phyloP scores from a whole-genome alignment of 2,797 vertebrate genomes.

The Sebastes nivosus region DNA sequence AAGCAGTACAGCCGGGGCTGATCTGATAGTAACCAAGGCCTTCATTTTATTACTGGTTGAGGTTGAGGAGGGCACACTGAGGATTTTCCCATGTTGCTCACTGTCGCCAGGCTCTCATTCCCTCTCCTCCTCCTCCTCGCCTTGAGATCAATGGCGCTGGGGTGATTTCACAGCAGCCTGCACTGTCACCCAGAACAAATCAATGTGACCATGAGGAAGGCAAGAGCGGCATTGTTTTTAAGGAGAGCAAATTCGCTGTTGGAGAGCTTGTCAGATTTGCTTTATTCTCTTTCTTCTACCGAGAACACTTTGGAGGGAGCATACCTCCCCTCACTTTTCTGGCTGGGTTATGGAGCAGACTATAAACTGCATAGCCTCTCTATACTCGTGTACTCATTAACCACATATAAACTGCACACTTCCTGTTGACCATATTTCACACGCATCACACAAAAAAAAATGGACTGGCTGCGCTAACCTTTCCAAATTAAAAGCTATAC shows the following conservation, averaged over 20 bases:
- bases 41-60: conserved; percentile 74
- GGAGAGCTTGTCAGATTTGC: conserved; percentile 82
- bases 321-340: conserved; percentile 55
- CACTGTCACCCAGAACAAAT: conserved; percentile 84
- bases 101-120: conserved; percentile 73
- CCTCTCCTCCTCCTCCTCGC: conserved; percentile 68
- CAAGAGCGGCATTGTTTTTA: conserved; percentile 82
- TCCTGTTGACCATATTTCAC: conserved; percentile 46
- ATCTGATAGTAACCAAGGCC: conserved; percentile 72
- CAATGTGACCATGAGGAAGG: conserved; percentile 84
- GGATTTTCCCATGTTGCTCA: conserved; percentile 78
- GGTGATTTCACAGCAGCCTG: conserved; percentile 80
- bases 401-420: conserved; percentile 36
- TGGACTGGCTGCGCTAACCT: conserved; percentile 36
- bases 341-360: conserved; percentile 60
- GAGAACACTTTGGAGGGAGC: conserved; percentile 70
- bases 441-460: conserved; percentile 19
- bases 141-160: conserved; percentile 81
- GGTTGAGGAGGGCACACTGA: conserved; percentile 68
- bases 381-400: conserved; percentile 62
- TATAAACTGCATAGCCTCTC: conserved; percentile 44
- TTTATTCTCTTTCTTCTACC: conserved; percentile 71
- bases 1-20: conserved; percentile 60
- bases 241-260: conserved; percentile 80
- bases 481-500: conserved; percentile 66